Evolutionary conservation across 2,797 vertebrate species (phyloP).

Genomic region (Oryzias dopingdopingensis): DNA sequence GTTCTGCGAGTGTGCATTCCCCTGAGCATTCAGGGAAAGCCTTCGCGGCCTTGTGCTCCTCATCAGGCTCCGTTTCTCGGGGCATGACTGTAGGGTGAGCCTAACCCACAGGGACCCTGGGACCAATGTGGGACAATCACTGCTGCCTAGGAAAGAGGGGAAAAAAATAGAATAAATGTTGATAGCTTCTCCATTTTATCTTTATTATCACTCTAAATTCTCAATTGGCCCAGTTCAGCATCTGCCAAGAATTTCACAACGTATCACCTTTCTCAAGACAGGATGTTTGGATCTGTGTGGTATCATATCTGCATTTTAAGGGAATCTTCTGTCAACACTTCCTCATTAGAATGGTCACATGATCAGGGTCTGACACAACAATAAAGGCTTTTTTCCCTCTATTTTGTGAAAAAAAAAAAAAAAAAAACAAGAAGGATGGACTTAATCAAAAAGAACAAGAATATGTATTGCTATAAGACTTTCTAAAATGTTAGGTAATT

Average conservation of each 20-base stretch:
- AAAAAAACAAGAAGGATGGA: slow-evolving; percentile 26
- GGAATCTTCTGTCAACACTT: slow-evolving; percentile 75
- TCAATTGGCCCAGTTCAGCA: slow-evolving; percentile 51
- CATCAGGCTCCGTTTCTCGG: slow-evolving; percentile 76
- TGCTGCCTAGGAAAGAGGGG: slow-evolving; percentile 67
- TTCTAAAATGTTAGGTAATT: background rate
- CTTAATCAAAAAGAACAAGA: slow-evolving; percentile 5
- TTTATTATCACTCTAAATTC: slow-evolving; percentile 16
- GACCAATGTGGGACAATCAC: slow-evolving; percentile 74
- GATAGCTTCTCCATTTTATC: slow-evolving; percentile 37
- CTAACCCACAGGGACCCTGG: slow-evolving; percentile 72
- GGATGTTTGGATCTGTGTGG: slow-evolving; percentile 39
- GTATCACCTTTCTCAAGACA: slow-evolving; percentile 71
- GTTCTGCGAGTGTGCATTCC: slow-evolving; percentile 45
- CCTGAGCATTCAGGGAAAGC: slow-evolving; percentile 75
- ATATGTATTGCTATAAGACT: background rate
- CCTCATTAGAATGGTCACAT: slow-evolving; percentile 77
- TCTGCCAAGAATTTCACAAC: slow-evolving; percentile 66
- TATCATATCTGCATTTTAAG: slow-evolving; percentile 49
- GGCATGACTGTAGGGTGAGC: slow-evolving; percentile 79
- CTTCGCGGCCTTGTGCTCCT: slow-evolving; percentile 68
- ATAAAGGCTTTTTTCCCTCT: slow-evolving; percentile 35
- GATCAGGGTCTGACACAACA: slow-evolving; percentile 65
- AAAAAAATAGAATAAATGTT: slow-evolving; percentile 38
- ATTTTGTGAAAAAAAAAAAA: slow-evolving; percentile 23